Evolutionary conservation across 2,113 vertebrate species (phyloP), one percentile per base, ranked within the genome.

Genomic region (Hirundichthys speculiger): DNA sequence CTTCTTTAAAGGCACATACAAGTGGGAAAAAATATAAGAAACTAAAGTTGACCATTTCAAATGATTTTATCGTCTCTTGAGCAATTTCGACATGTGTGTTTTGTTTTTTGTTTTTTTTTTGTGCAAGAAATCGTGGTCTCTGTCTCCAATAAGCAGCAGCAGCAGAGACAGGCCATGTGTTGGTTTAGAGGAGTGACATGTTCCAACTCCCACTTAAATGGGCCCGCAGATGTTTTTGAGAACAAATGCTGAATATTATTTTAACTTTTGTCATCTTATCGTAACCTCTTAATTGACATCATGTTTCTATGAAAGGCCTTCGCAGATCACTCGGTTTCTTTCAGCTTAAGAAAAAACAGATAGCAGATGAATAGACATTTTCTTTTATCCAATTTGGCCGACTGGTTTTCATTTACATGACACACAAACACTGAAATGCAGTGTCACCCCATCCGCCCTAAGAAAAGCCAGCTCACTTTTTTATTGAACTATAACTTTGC

Each of bases 401-500:
- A 41, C 59, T 54, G 50, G 20, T 46, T 70, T 80, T 64, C 21
- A 57, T 64, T 66, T 2, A 55, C 42, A 41, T 49, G 43, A 18
- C 30, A 41, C 56, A 65, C 50, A 24, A 38, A 39, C 13, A 13
- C 46, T 40, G 52, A 60, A n/a, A n/a, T n/a, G n/a, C n/a, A n/a
- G n/a, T n/a, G 51, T 74, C 51, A 56, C 47, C 21, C 56, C 61
- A 43, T 78, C 13, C 62, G 61, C 54, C 50, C 60, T 4, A 8
- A 49, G 14, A 12, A 25, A 49, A 27, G 25, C 21, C 20, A n/a
- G 9, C 16, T 21, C 11, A n/a, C n/a, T n/a, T 67, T 53, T 83
- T 85, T 66, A 77, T 70, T 67, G 57, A 59, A 62, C 70, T 19
- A 24, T 69, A 66, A 77, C 63, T 72, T 64, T 65, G 38, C 20